These are phyloP conservation scores for Centroberyx gerrardi DNA, from an alignment of 2,797 vertebrate genomes.

Conservation along the genomic window DNA sequence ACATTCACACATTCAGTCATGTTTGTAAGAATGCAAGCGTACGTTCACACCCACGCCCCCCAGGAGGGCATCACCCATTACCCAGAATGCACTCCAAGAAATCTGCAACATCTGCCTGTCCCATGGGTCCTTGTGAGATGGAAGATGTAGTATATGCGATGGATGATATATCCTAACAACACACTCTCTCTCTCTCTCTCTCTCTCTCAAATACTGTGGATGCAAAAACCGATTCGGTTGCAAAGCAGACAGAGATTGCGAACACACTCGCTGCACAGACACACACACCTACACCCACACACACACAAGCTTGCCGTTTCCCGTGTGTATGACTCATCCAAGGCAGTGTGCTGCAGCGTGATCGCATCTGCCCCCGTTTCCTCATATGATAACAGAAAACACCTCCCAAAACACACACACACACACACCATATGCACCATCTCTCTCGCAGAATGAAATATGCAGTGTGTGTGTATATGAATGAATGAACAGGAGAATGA, in stretches of 20 bases:
- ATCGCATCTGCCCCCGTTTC: background rate
- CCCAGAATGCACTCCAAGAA: constrained; percentile 40
- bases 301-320: constrained; percentile 32
- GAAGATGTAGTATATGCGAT: constrained; percentile 2
- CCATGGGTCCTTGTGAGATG: constrained; percentile 6
- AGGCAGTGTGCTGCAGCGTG: constrained; percentile 22
- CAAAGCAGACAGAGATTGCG: too few species aligned
- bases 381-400: constrained; percentile 26
- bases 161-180: constrained; percentile 9
- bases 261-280: constrained; percentile 1
- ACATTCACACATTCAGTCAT: background rate
- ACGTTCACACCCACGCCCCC: background rate
- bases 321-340: constrained; percentile 39
- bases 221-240: too few species aligned
- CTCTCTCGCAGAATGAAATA: constrained; percentile 3
- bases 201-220: background rate
- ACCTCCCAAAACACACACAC: background rate
- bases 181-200: background rate
- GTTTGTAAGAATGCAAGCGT: background rate
- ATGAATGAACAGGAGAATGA: constrained; percentile 55
- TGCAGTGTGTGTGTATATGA: constrained; percentile 16
- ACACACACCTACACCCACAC: constrained; percentile 8
- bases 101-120: constrained; percentile 39
- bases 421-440: background rate
- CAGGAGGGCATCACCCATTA: constrained; percentile 7